Conservation (phyloP, 2,888 invertebrate genomes). For the Lepas anatifera region DNA sequence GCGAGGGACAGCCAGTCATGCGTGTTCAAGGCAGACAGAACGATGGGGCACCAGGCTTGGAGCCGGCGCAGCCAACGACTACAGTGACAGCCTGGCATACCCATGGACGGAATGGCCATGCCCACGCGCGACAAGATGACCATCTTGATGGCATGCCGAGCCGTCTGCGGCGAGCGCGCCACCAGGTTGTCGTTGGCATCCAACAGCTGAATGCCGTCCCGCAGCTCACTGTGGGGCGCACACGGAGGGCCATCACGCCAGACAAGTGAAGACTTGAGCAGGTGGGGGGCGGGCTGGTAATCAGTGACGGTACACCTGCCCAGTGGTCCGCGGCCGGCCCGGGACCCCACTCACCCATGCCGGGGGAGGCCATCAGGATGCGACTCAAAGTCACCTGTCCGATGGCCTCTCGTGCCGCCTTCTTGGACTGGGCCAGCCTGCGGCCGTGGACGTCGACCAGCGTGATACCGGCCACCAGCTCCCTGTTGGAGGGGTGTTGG, state of each 20-base stretch:
- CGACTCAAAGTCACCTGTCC: slow-evolving; percentile 76
- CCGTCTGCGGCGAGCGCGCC: slow-evolving; percentile 40
- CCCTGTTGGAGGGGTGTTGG: no score
- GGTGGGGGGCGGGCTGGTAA: no score
- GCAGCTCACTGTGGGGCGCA: neutral
- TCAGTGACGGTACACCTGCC: no score
- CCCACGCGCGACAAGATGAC: slow-evolving; percentile 76
- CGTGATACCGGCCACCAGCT: slow-evolving; percentile 66
- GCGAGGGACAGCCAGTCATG: no score
- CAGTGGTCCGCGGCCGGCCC: no score
- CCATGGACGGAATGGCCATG: slow-evolving; percentile 66
- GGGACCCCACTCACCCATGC: slow-evolving; percentile 70
- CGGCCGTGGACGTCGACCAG: slow-evolving; percentile 63
- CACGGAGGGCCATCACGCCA: neutral
- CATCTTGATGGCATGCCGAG: slow-evolving; percentile 67
- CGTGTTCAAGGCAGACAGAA: no score
- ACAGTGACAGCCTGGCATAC: slow-evolving; percentile 27
- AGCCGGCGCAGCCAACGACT: no score
- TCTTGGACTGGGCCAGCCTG: slow-evolving; percentile 44
- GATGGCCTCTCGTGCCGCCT: slow-evolving; percentile 66
- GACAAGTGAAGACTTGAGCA: no score
- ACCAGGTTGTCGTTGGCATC: slow-evolving; percentile 38
- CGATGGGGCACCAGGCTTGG: no score
- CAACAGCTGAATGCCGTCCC: slow-evolving; percentile 33
- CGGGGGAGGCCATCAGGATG: slow-evolving; percentile 83